A percentile compares a stretch with the other conserved stretches of the same genome.
phyloP scores from a whole-genome alignment of 1,140 invertebrate genomes.

The Paraescarpia echinospica region DNA sequence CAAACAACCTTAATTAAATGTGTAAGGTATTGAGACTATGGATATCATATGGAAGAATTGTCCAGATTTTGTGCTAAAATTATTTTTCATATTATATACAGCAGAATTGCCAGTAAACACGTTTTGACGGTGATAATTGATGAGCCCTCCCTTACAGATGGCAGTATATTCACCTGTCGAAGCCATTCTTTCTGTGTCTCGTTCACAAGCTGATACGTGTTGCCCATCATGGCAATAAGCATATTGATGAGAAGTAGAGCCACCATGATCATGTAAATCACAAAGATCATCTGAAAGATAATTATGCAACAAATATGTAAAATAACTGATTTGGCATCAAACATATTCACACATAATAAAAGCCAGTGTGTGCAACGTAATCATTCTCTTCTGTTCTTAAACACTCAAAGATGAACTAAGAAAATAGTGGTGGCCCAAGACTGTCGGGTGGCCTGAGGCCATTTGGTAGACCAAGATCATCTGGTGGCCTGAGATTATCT shows the following conservation, averaged over 20 bases:
- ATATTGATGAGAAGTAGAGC: slow-evolving; percentile 95
- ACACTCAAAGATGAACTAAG: too few species aligned
- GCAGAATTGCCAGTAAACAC: too few species aligned
- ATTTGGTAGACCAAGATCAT: too few species aligned
- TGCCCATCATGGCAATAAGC: slow-evolving; percentile 99
- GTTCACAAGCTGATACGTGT: slow-evolving; percentile 94
- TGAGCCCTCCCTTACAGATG: slow-evolving; percentile 60
- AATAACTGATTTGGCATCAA: not conserved
- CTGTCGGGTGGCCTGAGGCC: too few species aligned
- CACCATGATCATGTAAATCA: slow-evolving; percentile 95
- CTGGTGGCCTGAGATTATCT: too few species aligned
- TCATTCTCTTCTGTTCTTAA: not conserved
- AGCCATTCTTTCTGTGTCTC: slow-evolving; percentile 98
- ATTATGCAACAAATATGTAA: not conserved
- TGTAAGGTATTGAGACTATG: too few species aligned
- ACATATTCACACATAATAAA: not conserved
- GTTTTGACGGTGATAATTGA: too few species aligned
- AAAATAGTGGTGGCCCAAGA: too few species aligned
- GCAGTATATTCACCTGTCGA: slow-evolving; percentile 80
- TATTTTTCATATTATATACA: too few species aligned
- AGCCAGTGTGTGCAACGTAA: not conserved
- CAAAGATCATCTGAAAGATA: slow-evolving; percentile 77
- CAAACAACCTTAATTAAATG: too few species aligned
- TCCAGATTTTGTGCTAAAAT: too few species aligned
- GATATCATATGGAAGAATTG: too few species aligned